phyloP scores from a whole-genome alignment of 2,113 vertebrate species.

The Alosa alosa region DNA sequence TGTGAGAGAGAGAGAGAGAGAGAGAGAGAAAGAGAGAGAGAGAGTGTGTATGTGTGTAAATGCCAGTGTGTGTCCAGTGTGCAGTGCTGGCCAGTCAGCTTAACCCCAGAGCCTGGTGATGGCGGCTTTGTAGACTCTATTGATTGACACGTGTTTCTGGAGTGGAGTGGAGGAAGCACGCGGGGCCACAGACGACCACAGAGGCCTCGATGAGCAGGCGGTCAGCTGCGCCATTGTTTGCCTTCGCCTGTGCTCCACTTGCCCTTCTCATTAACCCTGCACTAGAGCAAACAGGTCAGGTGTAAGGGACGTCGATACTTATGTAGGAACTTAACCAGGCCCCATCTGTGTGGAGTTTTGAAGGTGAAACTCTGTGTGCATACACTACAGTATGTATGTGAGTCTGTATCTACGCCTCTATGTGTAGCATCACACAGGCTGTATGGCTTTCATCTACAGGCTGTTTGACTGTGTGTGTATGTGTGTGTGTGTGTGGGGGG shows the following conservation, averaged over 20 bases:
- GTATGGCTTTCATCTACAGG: not conserved
- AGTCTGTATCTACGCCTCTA: not conserved
- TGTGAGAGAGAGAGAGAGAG: not conserved
- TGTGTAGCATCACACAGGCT: not conserved
- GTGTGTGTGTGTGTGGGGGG: not conserved
- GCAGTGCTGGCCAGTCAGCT: not conserved
- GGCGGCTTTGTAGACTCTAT: not conserved
- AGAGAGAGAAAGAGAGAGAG: too few species aligned
- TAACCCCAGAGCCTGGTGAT: not conserved
- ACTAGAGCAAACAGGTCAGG: too few species aligned
- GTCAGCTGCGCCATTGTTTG: not conserved
- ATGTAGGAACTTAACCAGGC: too few species aligned
- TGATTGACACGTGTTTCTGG: not conserved
- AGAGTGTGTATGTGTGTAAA: too few species aligned
- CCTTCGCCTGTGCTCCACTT: too few species aligned
- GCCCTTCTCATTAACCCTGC: too few species aligned
- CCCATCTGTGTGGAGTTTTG: too few species aligned
- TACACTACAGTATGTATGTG: not conserved
- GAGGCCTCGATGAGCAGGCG: not conserved
- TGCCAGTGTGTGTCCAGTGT: too few species aligned
- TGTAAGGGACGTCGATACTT: too few species aligned
- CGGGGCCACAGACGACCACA: not conserved
- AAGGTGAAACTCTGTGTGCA: not conserved
- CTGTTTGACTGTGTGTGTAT: not conserved
- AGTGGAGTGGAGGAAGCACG: not conserved